A percentile compares a stretch with the other conserved stretches of the same genome.
These are phyloP conservation scores for Thecophora atra DNA, from an alignment of 2,888 invertebrate genomes.

Conservation along the genomic window DNA sequence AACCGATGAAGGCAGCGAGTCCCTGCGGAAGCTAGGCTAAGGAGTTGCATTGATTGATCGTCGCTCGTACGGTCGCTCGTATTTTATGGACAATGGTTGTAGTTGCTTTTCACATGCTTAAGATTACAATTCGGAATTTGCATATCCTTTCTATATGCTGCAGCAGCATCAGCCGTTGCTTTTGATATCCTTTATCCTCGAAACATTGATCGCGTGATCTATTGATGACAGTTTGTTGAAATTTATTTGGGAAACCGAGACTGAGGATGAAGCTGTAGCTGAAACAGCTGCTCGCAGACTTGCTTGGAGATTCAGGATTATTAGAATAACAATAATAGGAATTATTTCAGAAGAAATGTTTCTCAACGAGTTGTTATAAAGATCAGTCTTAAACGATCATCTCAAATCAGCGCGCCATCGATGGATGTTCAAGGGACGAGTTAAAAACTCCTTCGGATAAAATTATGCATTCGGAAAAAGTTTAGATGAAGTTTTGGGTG, in stretches of 20 bases:
- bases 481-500: no score
- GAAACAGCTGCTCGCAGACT: conserved; percentile 7
- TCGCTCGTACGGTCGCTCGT: background rate
- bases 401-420: no score
- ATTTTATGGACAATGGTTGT: background rate
- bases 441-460: no score
- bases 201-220: conserved; percentile 39
- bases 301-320: background rate
- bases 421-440: no score
- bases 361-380: no score
- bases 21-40: background rate
- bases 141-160: background rate
- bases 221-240: conserved; percentile 44
- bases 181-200: background rate
- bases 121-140: conserved; percentile 8
- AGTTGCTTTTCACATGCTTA: conserved; percentile 10
- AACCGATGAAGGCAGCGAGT: no score
- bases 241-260: conserved; percentile 33
- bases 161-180: background rate
- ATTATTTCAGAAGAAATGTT: no score
- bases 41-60: conserved; percentile 11
- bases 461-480: no score
- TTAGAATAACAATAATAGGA: no score
- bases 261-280: conserved; percentile 33
- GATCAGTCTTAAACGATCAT: no score